Evolutionary conservation across 2,888 invertebrate species (phyloP).

Genomic region (Sturmia bella): DNA sequence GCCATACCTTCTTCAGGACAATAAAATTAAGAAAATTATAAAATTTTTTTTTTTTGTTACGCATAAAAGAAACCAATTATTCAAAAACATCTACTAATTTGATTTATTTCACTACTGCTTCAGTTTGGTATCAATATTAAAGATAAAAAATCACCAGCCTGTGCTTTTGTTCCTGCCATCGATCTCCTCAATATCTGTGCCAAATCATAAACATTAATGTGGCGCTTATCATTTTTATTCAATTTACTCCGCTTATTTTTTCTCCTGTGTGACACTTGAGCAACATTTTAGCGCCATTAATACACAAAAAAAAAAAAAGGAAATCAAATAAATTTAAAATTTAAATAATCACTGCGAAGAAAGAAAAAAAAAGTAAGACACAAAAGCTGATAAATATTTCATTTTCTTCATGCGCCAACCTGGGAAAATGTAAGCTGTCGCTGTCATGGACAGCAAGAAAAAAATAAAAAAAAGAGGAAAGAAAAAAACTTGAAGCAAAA

Average conservation of each 20-base stretch:
- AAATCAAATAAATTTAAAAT: conserved; percentile 40
- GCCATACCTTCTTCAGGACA: no score
- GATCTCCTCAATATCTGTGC: not conserved
- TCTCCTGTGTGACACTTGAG: conserved; percentile 36
- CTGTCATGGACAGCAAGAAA: not conserved
- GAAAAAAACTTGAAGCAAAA: not conserved
- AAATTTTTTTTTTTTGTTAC: no score
- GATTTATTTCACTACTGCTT: no score
- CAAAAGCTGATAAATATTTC: conserved; percentile 46
- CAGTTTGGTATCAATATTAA: no score
- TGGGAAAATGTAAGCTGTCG: conserved; percentile 15
- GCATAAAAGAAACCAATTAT: no score
- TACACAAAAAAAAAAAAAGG: not conserved
- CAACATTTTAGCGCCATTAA: conserved; percentile 56
- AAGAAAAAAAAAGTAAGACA: not conserved
- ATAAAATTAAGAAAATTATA: no score
- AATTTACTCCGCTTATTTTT: not conserved
- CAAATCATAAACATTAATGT: conserved; percentile 47
- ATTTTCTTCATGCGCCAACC: conserved; percentile 1
- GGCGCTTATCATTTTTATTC: conserved; percentile 41
- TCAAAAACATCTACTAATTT: no score
- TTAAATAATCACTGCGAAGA: conserved; percentile 36
- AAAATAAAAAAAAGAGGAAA: not conserved
- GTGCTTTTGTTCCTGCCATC: no score
- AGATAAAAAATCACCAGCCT: no score